phyloP scores from a whole-genome alignment of 2,888 invertebrate species.

The Zygaena filipendulae region DNA sequence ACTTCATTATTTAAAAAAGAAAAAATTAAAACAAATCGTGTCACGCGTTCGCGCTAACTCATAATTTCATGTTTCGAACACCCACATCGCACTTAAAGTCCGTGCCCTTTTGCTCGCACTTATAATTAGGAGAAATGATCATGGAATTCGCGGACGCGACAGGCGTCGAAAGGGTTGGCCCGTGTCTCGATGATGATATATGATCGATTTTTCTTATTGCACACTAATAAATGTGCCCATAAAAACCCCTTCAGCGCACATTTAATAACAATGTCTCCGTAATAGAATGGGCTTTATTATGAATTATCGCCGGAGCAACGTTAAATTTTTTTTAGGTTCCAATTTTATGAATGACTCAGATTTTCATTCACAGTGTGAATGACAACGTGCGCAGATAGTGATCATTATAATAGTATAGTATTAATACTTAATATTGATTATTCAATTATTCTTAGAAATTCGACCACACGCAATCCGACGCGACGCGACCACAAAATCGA shows the following conservation, averaged over 20 bases:
- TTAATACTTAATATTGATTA: slow-evolving; percentile 52
- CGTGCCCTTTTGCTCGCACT: slow-evolving; percentile 42
- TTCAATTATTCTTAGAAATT: slow-evolving; percentile 60
- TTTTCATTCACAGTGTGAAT: slow-evolving; percentile 52
- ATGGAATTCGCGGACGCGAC: slow-evolving; percentile 55
- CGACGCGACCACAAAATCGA: slow-evolving; percentile 43
- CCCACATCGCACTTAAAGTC: slow-evolving; percentile 52
- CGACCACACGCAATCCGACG: slow-evolving; percentile 62
- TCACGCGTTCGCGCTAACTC: slow-evolving; percentile 57
- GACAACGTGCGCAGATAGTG: slow-evolving; percentile 27
- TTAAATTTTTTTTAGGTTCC: slow-evolving; percentile 27
- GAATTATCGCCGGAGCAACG: slow-evolving; percentile 32
- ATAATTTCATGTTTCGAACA: slow-evolving; percentile 63
- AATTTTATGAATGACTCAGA: slow-evolving; percentile 34
- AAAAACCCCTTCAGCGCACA: slow-evolving; percentile 40
- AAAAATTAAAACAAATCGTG: too few species aligned
- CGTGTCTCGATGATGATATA: slow-evolving; percentile 51
- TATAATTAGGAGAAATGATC: slow-evolving; percentile 65
- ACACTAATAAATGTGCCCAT: slow-evolving; percentile 50
- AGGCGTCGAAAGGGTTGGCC: slow-evolving; percentile 60
- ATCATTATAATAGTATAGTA: slow-evolving; percentile 53
- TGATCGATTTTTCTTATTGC: slow-evolving; percentile 50
- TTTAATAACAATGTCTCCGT: slow-evolving; percentile 34
- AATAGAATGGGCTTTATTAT: slow-evolving; percentile 47
- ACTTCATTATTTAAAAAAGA: slow-evolving; percentile 34